Percentiles rank a stretch among this genome's conserved stretches.
These are phyloP conservation scores for Parnassius smintheus DNA, from an alignment of 2,888 invertebrate species.

Conservation along the genomic window DNA sequence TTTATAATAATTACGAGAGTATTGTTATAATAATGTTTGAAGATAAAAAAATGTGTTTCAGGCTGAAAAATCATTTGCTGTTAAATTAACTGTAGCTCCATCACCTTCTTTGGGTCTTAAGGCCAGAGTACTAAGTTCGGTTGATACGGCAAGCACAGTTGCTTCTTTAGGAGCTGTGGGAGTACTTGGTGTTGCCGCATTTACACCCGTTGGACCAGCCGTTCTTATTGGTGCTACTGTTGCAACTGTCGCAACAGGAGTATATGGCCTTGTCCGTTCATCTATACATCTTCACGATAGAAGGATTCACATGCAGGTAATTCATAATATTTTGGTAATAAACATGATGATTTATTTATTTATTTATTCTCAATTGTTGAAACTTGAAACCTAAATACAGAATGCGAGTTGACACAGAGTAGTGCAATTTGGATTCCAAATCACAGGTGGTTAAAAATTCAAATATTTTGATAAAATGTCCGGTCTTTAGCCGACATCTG, in stretches of 20 bases:
- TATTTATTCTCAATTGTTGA: too few relatives aligned
- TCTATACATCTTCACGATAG: slow-evolving; percentile 72
- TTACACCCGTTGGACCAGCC: slow-evolving; percentile 75
- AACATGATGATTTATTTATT: too few relatives aligned
- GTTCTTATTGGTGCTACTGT: slow-evolving; percentile 71
- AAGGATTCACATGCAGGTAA: slow-evolving; percentile 74
- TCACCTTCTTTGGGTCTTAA: slow-evolving; percentile 64
- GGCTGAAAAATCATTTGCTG: slow-evolving; percentile 60
- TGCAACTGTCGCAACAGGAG: slow-evolving; percentile 69
- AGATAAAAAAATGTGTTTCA: slow-evolving; percentile 33
- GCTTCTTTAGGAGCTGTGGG: slow-evolving; percentile 72
- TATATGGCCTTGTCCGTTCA: slow-evolving; percentile 77
- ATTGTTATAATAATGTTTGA: not conserved
- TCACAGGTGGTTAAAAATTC: too few relatives aligned
- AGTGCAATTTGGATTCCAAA: too few relatives aligned
- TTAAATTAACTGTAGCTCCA: slow-evolving; percentile 64
- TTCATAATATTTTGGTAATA: not conserved
- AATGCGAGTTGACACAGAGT: too few relatives aligned
- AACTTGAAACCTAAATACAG: too few relatives aligned
- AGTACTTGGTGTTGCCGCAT: slow-evolving; percentile 73
- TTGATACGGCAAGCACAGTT: slow-evolving; percentile 65
- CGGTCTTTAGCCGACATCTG: too few relatives aligned
- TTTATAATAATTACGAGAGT: too few relatives aligned
- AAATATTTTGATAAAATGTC: too few relatives aligned
- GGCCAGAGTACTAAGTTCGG: slow-evolving; percentile 62